Conservation (phyloP, 2,113 vertebrate species). For the Salminus brasiliensis region DNA sequence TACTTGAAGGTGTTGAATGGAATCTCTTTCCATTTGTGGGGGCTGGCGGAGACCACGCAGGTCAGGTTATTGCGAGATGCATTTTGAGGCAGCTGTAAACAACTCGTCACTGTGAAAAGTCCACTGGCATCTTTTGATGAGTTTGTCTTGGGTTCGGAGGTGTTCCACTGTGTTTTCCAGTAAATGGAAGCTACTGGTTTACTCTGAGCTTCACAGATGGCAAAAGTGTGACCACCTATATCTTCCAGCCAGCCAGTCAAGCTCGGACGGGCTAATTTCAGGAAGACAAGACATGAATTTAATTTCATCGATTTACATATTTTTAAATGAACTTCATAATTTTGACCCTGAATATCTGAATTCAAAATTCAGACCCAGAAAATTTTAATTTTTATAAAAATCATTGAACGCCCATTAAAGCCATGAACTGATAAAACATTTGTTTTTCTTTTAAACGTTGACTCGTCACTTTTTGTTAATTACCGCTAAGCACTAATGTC, state of each 20-base stretch:
- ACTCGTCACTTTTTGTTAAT: too few relatives aligned
- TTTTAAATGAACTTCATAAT: too few relatives aligned
- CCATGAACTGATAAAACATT: too few relatives aligned
- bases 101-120: constrained; percentile 55
- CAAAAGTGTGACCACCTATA: neutral
- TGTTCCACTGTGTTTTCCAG: constrained; percentile 56
- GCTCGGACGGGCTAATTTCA: neutral
- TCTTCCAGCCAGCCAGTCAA: neutral
- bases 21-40: neutral
- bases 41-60: constrained; percentile 52
- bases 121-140: fast-evolving
- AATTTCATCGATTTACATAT: too few relatives aligned
- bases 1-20: neutral
- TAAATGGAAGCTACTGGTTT: constrained; percentile 64
- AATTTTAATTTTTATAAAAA: too few relatives aligned
- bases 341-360: too few relatives aligned
- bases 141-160: fast-evolving
- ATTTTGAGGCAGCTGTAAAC: constrained; percentile 46
- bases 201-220: constrained; percentile 59
- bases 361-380: too few relatives aligned
- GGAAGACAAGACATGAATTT: neutral
- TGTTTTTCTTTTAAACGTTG: too few relatives aligned
- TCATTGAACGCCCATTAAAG: too few relatives aligned
- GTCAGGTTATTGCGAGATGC: constrained; percentile 37
- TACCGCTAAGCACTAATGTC: too few relatives aligned